Conservation (phyloP, 2,888 invertebrate genomes). For the Mystacides longicornis region DNA sequence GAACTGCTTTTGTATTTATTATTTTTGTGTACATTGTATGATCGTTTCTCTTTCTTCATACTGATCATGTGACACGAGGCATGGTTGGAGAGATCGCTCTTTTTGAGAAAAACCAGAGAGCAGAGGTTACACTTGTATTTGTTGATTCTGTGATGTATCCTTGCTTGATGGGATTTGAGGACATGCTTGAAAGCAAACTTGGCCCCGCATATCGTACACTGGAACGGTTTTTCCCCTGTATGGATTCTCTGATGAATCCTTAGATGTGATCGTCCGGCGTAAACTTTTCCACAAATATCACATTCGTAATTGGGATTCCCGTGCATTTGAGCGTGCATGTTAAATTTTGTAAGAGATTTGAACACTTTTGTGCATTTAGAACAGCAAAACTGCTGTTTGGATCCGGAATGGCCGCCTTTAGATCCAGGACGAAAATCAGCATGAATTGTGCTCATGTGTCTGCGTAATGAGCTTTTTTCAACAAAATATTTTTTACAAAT, state of each 20-base stretch:
- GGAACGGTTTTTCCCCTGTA: constrained; percentile 31
- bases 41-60: constrained; percentile 28
- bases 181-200: constrained; percentile 32
- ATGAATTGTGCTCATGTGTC: constrained; percentile 25
- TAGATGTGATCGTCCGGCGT: constrained; percentile 41
- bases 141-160: constrained; percentile 32
- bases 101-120: constrained; percentile 29
- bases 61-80: constrained; percentile 27
- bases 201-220: constrained; percentile 35
- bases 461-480: constrained; percentile 23
- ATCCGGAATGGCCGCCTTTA: not conserved
- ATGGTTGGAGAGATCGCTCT: constrained; percentile 31
- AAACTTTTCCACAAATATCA: constrained; percentile 41
- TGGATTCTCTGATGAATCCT: constrained; percentile 41
- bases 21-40: constrained; percentile 25
- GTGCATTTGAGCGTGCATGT: constrained; percentile 39
- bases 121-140: constrained; percentile 34
- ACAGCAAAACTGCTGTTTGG: constrained; percentile 32
- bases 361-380: constrained; percentile 38
- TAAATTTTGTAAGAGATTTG: constrained; percentile 38
- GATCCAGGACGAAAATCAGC: constrained; percentile 24
- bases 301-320: constrained; percentile 45
- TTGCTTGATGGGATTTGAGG: constrained; percentile 33
- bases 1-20: constrained; percentile 7
- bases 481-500: constrained; percentile 25